These are phyloP conservation scores for Halisarca cf. caerulea DNA, from an alignment of 37 sponge, comb jelly and placozoan species.

Conservation along the genomic window DNA sequence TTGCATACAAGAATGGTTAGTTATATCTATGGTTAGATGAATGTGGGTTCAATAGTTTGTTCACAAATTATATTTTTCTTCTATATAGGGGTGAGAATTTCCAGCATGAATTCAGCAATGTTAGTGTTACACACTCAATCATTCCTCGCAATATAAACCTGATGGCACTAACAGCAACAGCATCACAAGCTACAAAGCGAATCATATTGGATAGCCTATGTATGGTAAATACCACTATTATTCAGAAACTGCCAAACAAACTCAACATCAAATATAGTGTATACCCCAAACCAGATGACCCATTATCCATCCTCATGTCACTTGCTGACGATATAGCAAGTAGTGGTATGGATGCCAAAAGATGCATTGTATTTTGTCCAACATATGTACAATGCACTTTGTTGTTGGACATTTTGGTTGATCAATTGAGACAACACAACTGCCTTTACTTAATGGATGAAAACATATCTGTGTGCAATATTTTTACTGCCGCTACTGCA, in stretches of 20 bases:
- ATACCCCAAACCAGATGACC: no score
- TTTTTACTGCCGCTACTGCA: not conserved
- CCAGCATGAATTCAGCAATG: conserved; percentile 29
- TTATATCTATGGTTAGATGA: no score
- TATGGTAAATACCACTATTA: no score
- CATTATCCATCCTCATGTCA: no score
- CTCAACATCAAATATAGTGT: no score
- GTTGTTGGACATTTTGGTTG: not conserved
- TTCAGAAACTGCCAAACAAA: no score
- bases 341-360: not conserved
- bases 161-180: conserved; percentile 54
- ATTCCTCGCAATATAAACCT: conserved; percentile 18
- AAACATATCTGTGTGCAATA: not conserved
- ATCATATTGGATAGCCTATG: conserved; percentile 9
- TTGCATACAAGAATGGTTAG: conserved; percentile 23
- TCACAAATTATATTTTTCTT: no score
- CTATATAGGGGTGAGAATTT: conserved; percentile 43
- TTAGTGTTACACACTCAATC: conserved; percentile 18
- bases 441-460: not conserved
- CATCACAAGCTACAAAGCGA: not conserved
- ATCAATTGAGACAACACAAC: not conserved
- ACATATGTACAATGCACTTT: not conserved
- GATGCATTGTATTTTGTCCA: not conserved
- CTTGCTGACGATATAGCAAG: no score
- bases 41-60: no score